These are phyloP conservation scores for Ceratina australensis DNA, from an alignment of 1,140 invertebrate genomes.

Conservation along the genomic window DNA sequence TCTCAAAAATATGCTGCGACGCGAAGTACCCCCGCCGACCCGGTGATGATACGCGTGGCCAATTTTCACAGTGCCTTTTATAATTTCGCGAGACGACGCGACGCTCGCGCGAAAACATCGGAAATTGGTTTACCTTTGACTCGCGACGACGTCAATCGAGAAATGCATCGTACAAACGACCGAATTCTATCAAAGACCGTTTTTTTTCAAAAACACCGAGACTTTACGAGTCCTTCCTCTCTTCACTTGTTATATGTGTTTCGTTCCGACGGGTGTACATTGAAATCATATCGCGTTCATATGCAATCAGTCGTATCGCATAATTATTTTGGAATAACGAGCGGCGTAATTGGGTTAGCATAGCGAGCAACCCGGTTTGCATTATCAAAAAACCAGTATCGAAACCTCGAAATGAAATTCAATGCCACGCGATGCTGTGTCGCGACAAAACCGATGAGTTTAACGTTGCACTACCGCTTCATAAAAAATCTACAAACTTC, in stretches of 20 bases:
- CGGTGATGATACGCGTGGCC: not conserved
- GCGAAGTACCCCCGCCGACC: not conserved
- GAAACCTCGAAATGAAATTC: constrained; percentile 16
- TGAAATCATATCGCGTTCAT: not conserved
- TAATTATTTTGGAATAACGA: constrained; percentile 14
- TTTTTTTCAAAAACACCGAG: not conserved
- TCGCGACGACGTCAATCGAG: not conserved
- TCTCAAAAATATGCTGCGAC: constrained; percentile 2
- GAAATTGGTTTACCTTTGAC: constrained; percentile 22
- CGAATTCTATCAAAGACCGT: not conserved
- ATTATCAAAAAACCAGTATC: not conserved
- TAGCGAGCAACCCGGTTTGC: not conserved
- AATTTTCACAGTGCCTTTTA: constrained; percentile 1
- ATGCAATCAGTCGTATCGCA: not conserved
- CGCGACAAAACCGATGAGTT: not conserved
- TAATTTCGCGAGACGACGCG: not conserved
- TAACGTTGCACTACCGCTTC: not conserved
- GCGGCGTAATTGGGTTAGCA: constrained; percentile 12
- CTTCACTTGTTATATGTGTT: no score
- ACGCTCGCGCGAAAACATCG: not conserved
- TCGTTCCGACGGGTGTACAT: not conserved
- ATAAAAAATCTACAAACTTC: not conserved
- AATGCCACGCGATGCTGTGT: not conserved
- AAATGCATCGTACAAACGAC: not conserved
- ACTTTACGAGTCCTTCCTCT: no score